Evolutionary conservation across 2,113 vertebrate species (phyloP), one percentile per base, ranked within the genome.

Genomic region (Oncorhynchus keta): DNA sequence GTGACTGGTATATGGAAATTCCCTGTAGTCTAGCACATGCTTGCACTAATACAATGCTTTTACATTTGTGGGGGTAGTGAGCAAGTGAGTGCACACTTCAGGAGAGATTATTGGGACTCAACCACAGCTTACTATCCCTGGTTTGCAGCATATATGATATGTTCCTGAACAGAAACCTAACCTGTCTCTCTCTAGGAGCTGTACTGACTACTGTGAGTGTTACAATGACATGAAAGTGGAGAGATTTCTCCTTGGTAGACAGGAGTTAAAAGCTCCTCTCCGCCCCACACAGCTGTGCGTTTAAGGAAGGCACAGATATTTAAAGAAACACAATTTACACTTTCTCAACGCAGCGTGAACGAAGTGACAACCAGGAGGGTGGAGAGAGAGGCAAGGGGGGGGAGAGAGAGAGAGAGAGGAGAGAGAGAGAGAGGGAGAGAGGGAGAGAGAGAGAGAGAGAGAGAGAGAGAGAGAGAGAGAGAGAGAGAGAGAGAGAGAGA

Each of bases 271-370:
- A 74, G 80, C 79, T 35, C 55, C 82, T 62, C 18, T 22, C 70
- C 66, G 3, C 32, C 48, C 55, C 39, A 28, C 9, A 57, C 68
- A 84, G 79, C 82, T 88, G 80, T 83, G 80, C 87, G 80, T 81
- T 81, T 20, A 62, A 49, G 71, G 76, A 87, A 85, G 83, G 84
- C 87, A 86, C 70, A 65, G 86, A 80, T 93, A 93, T 92, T 93
- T 90, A 92, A 92, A 91, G 92, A 72, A 86, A 86, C 81, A 78
- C 87, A 91, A 91, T 93, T 93, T 92, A 90, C 92, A 92, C 92
- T 81, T 87, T 80, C 70, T 65, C 62, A 64, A 73, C 62, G 70
- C 62, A 70, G 61, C 75, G 49, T 55, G 49, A 55, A 72, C 76
- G 79, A 84, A 84, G 86, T 85, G 83, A 82, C 78, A 81, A 74